These are phyloP conservation scores for Argynnis bischoffii DNA, from an alignment of 2,888 invertebrate species.

Conservation along the genomic window DNA sequence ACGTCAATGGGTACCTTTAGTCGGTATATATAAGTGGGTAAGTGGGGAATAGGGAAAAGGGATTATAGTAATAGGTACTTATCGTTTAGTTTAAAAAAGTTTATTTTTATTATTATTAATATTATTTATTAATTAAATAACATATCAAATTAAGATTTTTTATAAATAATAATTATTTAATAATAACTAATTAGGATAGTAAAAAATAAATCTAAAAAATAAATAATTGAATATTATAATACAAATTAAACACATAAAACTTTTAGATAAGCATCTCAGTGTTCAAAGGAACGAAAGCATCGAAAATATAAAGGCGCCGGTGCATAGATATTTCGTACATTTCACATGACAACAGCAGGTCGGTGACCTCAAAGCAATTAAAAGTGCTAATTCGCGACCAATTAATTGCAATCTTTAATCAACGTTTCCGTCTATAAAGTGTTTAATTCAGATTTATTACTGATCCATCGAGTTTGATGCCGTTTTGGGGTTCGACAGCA, in stretches of 20 bases:
- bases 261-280: background rate
- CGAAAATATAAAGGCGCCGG: slow-evolving; percentile 6
- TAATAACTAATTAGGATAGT: background rate
- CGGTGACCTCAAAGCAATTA: slow-evolving; percentile 38
- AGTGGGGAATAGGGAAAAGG: too few relatives aligned
- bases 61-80: too few relatives aligned
- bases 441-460: slow-evolving; percentile 39
- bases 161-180: too few relatives aligned
- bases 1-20: too few relatives aligned
- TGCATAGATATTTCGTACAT: slow-evolving; percentile 24
- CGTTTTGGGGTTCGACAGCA: slow-evolving; percentile 15
- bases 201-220: slow-evolving; percentile 1
- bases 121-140: too few relatives aligned
- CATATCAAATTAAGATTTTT: too few relatives aligned
- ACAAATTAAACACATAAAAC: slow-evolving; percentile 2
- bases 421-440: slow-evolving; percentile 41
- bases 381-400: slow-evolving; percentile 41
- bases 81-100: too few relatives aligned
- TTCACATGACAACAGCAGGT: slow-evolving; percentile 36
- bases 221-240: background rate
- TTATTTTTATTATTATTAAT: too few relatives aligned
- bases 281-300: slow-evolving; percentile 9
- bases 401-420: slow-evolving; percentile 43
- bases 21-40: too few relatives aligned
- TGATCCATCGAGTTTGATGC: slow-evolving; percentile 22